Conservation (phyloP, 2,888 invertebrate species). For the Fissipunctia ypsillon region DNA sequence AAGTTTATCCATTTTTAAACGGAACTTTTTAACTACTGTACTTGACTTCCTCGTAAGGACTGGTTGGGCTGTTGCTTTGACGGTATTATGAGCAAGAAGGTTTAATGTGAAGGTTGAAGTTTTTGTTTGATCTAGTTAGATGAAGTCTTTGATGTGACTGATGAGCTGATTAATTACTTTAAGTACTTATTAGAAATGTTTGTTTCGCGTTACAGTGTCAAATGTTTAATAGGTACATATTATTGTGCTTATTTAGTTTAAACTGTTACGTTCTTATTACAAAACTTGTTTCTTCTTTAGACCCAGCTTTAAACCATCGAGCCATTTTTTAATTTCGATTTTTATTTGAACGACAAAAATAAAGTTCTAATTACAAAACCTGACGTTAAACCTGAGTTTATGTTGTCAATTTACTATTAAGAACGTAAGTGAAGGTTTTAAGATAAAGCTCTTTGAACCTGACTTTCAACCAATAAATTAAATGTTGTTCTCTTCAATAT, state of each 20-base stretch:
- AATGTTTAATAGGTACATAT: no score
- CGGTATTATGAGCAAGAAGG: background rate
- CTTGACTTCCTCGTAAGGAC: constrained; percentile 1
- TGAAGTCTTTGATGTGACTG: background rate
- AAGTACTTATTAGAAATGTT: no score
- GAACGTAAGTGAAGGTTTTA: background rate
- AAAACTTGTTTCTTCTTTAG: no score
- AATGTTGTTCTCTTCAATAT: constrained; percentile 13
- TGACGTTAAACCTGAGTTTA: no score
- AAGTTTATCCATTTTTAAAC: constrained; percentile 60
- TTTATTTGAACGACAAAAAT: no score
- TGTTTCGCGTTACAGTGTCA: background rate
- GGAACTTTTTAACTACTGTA: constrained; percentile 38
- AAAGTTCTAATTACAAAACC: no score
- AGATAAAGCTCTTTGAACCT: background rate
- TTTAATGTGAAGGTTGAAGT: background rate
- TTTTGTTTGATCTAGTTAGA: background rate
- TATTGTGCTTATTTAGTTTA: no score
- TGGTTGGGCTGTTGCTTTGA: background rate
- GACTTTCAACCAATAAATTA: background rate
- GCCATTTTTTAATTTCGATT: no score
- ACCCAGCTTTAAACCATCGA: no score
- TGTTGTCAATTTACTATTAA: no score
- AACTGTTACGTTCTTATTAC: no score
- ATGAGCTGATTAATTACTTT: background rate